A percentile compares a stretch with the other conserved stretches of the same genome.
Evolutionary conservation across 2,113 vertebrate species (phyloP).

Genomic region (Embiotoca jacksoni): DNA sequence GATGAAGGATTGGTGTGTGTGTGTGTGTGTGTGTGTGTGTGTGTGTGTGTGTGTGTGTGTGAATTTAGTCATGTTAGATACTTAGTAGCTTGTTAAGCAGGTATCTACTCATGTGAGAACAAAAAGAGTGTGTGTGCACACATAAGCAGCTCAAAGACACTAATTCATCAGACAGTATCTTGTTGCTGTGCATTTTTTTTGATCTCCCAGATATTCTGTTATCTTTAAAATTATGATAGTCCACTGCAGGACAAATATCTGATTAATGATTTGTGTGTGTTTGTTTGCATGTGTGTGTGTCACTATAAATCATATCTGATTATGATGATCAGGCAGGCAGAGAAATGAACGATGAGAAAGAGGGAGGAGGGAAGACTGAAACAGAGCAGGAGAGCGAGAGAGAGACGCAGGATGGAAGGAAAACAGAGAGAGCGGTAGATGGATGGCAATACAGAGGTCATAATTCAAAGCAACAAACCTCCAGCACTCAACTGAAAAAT

Average conservation of each 20-base stretch:
- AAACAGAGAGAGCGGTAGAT: conserved; percentile 45
- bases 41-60: not conserved
- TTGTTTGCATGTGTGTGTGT: conserved; percentile 32
- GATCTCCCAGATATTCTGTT: conserved; percentile 56
- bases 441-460: conserved; percentile 57
- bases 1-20: conserved; percentile 25
- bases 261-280: conserved; percentile 62
- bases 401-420: conserved; percentile 10
- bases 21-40: too few relatives aligned
- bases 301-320: conserved; percentile 74
- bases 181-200: conserved; percentile 45
- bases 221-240: conserved; percentile 60
- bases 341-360: conserved; percentile 52
- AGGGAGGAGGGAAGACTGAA: conserved; percentile 28
- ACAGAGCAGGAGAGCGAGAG: not conserved
- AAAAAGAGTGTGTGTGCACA: not conserved
- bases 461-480: conserved; percentile 74
- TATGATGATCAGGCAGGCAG: conserved; percentile 65
- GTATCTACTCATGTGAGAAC: not conserved
- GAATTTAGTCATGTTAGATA: conserved; percentile 16
- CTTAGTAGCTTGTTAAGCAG: conserved; percentile 34
- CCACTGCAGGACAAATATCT: conserved; percentile 61
- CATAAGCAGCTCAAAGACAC: conserved; percentile 10
- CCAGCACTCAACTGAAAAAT: conserved; percentile 66
- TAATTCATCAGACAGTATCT: conserved; percentile 62